Base-by-base conservation (phyloP, 1,140 invertebrate species). In the Hyles vespertilio region DNA sequence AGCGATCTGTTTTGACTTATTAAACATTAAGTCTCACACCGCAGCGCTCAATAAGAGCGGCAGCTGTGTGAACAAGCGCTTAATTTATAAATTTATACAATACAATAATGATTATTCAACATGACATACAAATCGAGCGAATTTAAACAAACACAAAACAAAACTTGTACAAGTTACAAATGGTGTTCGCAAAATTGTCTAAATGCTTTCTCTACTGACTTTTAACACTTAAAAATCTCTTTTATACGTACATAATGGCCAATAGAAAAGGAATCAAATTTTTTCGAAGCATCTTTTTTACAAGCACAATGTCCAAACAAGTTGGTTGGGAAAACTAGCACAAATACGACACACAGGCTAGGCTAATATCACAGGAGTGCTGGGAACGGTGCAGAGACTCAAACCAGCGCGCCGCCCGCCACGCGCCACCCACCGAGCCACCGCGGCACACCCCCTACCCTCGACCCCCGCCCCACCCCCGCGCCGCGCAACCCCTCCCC, bases 361-460 rank as follows among this genome's bases (percentile, higher is more conserved):
- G 83, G 80, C 84, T 87, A 87, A 87, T 87, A 87, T 87, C 84
- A 86, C 83, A 87, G 84, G 77, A 87, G 83, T 86, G 74, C 84
- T 83, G 82, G 82, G 84, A 87, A 87, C 84, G 81, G 79, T 64
- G 66, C 72, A 58, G 59, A 58, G 58, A 56, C 58, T 46, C 65
- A 49, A 57, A 54, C 65, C 44, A 40, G 9, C 58, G 32, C 54
- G 58, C 51, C 57, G 49, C 56, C 54, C 56, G n/a, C 50, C 46
- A 67, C 67, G 58, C 65, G 72, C 69, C 67, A 65, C 61, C 46
- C 45, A 64, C 56, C 58, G 54, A 22, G 40, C 34, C 52, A 46
- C 59, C 51, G 56, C 58, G 43, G 44, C 50, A 56, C 56, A 51
- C 60, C 52, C 62, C 58, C 12, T 67, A 51, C 47, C 56, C 52